Conservation (phyloP, 2,113 vertebrate genomes). For the Arenaria interpres region DNA sequence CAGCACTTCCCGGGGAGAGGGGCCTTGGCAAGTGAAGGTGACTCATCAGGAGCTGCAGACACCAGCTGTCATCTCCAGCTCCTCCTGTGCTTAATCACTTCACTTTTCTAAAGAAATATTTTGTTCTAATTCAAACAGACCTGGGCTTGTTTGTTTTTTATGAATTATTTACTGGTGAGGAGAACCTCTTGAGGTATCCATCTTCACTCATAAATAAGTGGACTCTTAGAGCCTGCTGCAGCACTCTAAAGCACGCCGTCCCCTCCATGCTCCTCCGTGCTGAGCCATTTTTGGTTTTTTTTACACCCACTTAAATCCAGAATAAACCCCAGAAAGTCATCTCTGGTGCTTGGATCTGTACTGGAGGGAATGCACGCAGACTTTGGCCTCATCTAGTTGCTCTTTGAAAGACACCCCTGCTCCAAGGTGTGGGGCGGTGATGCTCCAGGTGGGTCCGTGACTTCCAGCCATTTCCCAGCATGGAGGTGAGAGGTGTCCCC, state of each 20-base stretch:
- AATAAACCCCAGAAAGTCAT: not conserved
- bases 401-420: not conserved
- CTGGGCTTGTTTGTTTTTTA: slow-evolving; percentile 57
- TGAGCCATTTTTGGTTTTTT: not conserved
- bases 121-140: slow-evolving; percentile 64
- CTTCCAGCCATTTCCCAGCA: fast-evolving
- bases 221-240: not conserved
- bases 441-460: not conserved
- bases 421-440: not conserved
- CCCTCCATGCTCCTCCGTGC: not conserved
- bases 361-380: fast-evolving
- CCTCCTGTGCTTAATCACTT: slow-evolving; percentile 64
- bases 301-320: not conserved
- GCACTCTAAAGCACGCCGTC: not conserved
- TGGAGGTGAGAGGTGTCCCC: not conserved
- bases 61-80: slow-evolving; percentile 69
- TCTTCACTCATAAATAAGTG: slow-evolving; percentile 55
- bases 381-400: not conserved
- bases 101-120: slow-evolving; percentile 67
- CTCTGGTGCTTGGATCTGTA: not conserved
- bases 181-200: slow-evolving; percentile 58
- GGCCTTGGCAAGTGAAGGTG: slow-evolving; percentile 68
- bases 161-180: slow-evolving; percentile 69
- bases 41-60: slow-evolving; percentile 71
- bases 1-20: slow-evolving; percentile 66